Conservation (phyloP, 2,113 vertebrate species). For the Azemiops feae region DNA sequence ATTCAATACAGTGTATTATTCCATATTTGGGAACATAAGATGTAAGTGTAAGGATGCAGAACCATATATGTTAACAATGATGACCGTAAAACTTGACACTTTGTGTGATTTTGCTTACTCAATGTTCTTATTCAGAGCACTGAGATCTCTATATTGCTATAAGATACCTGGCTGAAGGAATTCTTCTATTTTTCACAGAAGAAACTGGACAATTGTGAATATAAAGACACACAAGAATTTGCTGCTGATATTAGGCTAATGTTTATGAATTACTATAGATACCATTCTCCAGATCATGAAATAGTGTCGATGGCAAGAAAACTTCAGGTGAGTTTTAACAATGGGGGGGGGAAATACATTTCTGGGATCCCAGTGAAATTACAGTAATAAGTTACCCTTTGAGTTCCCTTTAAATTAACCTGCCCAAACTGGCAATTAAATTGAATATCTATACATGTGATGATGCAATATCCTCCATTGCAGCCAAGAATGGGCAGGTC, state of each 20-base stretch:
- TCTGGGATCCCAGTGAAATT: neutral
- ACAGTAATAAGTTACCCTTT: neutral
- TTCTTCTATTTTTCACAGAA: slow-evolving; percentile 62
- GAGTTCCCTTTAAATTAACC: neutral
- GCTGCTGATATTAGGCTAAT: slow-evolving; percentile 87
- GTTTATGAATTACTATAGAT: slow-evolving; percentile 89
- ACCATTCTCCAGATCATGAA: slow-evolving; percentile 81
- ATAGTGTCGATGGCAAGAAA: slow-evolving; percentile 85
- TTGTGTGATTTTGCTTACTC: neutral
- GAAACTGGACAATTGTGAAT: slow-evolving; percentile 85
- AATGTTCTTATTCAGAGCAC: neutral
- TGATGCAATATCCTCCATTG: neutral
- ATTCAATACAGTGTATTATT: neutral
- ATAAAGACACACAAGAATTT: slow-evolving; percentile 81
- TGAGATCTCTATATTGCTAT: neutral
- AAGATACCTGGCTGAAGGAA: neutral
- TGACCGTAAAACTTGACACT: no score
- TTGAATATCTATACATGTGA: neutral
- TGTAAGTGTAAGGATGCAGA: neutral
- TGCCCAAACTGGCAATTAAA: neutral
- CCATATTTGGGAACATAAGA: neutral
- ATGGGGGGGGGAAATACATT: neutral
- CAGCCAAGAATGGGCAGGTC: neutral
- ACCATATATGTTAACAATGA: neutral
- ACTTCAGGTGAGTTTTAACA: slow-evolving; percentile 78